Percentiles rank a stretch among this genome's conserved stretches.
Evolutionary conservation across 2,888 invertebrate genomes (phyloP).

Genomic region (Pseudolycoriella hygida): DNA sequence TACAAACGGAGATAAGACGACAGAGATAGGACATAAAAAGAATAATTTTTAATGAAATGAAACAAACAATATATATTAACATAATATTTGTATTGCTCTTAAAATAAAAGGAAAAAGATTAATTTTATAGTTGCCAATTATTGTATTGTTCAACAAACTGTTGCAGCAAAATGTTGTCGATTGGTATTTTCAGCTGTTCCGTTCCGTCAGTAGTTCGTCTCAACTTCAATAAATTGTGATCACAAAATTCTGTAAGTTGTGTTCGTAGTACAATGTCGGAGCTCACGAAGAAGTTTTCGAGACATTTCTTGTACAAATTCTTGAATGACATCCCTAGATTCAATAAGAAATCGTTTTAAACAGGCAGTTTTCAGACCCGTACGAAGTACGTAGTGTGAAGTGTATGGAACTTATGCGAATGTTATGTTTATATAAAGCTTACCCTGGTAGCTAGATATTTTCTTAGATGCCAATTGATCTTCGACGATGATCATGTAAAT

Average conservation of each 20-base stretch:
- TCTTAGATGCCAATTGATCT: constrained; percentile 60
- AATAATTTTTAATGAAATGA: no score
- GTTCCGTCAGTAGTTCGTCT: constrained; percentile 65
- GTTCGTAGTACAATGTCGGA: constrained; percentile 80
- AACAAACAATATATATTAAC: no score
- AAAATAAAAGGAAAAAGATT: no score
- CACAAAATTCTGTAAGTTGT: constrained; percentile 86
- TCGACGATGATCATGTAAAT: constrained; percentile 69
- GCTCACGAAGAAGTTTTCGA: constrained; percentile 83
- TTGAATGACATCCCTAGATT: constrained; percentile 68
- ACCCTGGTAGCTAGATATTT: constrained; percentile 60
- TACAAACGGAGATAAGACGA: no score
- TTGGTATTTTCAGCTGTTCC: constrained; percentile 65
- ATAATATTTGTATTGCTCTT: no score
- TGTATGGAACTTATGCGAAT: no score
- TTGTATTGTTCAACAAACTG: constrained; percentile 55
- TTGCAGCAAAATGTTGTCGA: constrained; percentile 51
- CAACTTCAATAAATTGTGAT: constrained; percentile 78
- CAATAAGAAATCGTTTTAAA: constrained; percentile 5
- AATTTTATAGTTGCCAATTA: background rate
- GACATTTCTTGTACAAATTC: constrained; percentile 66
- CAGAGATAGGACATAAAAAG: no score
- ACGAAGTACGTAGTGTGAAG: no score
- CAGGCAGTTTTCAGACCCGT: no score
- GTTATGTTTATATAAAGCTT: constrained; percentile 12